Conservation (phyloP, 2,797 vertebrate species). For the Pyrocephalus nanus region DNA sequence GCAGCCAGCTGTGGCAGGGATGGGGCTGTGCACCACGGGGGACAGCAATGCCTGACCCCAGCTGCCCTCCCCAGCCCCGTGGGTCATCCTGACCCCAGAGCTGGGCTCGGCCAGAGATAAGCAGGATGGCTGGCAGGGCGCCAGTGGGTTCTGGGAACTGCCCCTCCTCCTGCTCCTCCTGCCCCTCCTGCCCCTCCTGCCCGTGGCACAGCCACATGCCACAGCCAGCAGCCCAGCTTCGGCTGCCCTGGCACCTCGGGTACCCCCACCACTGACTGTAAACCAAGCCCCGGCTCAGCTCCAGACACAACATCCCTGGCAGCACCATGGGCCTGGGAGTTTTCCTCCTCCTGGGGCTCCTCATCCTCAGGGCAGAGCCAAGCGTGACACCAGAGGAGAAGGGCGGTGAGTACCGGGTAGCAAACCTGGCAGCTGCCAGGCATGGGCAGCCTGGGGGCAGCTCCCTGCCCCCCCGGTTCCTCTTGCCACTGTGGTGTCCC, state of each 20-base stretch:
- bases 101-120: not conserved
- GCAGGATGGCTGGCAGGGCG: not conserved
- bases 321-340: not conserved
- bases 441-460: not conserved
- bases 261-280: not conserved
- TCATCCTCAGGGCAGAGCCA: not conserved
- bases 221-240: not conserved
- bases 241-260: not conserved
- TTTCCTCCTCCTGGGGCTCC: conserved; percentile 1
- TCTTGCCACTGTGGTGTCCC: fast-evolving
- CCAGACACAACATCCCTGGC: fast-evolving
- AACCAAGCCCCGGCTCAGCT: not conserved
- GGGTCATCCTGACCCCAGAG: not conserved
- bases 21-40: fast-evolving
- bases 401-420: not conserved
- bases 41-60: not conserved
- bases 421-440: not conserved
- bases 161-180: conserved; percentile 43
- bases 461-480: fast-evolving
- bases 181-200: not conserved
- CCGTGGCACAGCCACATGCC: not conserved
- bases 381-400: not conserved
- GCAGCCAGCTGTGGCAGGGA: not conserved
- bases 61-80: not conserved
- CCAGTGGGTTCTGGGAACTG: not conserved